A percentile compares a stretch with the other conserved stretches of the same genome.
Evolutionary conservation across 2,797 vertebrate species (phyloP).

Genomic region (Diglossa cyanea): DNA sequence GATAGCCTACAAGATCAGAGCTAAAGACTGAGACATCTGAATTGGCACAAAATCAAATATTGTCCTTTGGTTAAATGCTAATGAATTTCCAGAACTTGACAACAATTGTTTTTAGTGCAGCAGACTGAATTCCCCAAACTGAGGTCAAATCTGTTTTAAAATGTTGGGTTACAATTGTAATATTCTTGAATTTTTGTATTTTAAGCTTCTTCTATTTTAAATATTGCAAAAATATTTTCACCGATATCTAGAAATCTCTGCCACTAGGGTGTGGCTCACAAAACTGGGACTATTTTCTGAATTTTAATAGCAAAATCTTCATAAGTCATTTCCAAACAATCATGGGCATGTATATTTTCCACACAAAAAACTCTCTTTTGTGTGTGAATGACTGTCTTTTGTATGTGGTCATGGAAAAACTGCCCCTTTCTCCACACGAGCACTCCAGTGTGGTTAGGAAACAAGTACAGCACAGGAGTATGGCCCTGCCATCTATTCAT

Average conservation of each 20-base stretch:
- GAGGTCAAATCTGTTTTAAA: neutral
- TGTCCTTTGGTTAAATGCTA: neutral
- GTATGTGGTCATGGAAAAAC: neutral
- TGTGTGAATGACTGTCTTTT: neutral
- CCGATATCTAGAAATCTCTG: neutral
- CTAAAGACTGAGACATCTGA: neutral
- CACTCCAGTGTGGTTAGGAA: neutral
- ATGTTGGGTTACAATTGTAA: neutral
- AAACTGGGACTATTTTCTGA: neutral
- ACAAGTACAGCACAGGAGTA: rapidly evolving
- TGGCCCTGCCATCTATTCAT: neutral
- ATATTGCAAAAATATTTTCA: neutral
- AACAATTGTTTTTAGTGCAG: neutral
- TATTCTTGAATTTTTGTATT: neutral
- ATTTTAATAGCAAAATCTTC: neutral
- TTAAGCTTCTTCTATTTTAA: neutral
- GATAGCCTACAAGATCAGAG: neutral
- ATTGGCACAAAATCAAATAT: neutral
- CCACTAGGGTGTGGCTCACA: neutral
- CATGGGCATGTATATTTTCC: neutral
- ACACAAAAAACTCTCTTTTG: neutral
- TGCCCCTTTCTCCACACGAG: neutral
- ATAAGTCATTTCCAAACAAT: neutral
- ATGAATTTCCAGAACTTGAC: neutral
- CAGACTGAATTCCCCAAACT: neutral